Evolutionary conservation across 2,113 vertebrate species (phyloP), one percentile per base, ranked within the genome.

Genomic region (Cricetomys ansorgei): DNA sequence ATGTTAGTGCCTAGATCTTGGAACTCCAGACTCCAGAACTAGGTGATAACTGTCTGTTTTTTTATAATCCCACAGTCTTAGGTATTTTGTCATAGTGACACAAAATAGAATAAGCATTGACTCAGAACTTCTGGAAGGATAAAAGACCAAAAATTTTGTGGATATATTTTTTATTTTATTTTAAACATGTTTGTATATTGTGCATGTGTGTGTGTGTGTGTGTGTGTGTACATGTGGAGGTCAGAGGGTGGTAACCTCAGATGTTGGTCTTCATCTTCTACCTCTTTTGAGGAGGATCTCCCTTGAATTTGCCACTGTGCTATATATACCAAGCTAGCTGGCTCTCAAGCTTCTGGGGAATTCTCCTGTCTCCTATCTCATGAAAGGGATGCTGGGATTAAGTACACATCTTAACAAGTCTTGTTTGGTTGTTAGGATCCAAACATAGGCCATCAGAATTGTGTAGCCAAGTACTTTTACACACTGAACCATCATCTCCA

Each of bases 131-230:
- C 96, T 70, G 9, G 73, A 96, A 73, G 70, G 3, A 73, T n/a
- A 40, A 34, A 57, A 4, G 84, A 75, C 4, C 17, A 88, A 95
- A 79, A 19, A 87, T 80, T 80, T 23, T 89, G 55, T 80, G 29
- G 17, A 23, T 31, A 37, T 92, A 55, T 57, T 89, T 96, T 96
- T 91, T 29, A 95, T 64, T 84, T 83, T 64, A 31, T 43, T 84
- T 31, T 64, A 84, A 31, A 62, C 64, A 40, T 29, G 55, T 59
- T 16, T 83, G 6, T 29, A 80, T 57, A n/a, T 57, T 15, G 2
- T 57, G 37, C n/a, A 5, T 81, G 37, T 83, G 79, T 83, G 55
- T 83, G 80, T 83, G n/a, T 43, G 13, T 59, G n/a, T 83, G 25
- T 16, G 34, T n/a, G 57, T 62, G 45, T 77, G 45, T 50, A 1